Conservation (phyloP, 2,113 vertebrate species). For the Procavia capensis region DNA sequence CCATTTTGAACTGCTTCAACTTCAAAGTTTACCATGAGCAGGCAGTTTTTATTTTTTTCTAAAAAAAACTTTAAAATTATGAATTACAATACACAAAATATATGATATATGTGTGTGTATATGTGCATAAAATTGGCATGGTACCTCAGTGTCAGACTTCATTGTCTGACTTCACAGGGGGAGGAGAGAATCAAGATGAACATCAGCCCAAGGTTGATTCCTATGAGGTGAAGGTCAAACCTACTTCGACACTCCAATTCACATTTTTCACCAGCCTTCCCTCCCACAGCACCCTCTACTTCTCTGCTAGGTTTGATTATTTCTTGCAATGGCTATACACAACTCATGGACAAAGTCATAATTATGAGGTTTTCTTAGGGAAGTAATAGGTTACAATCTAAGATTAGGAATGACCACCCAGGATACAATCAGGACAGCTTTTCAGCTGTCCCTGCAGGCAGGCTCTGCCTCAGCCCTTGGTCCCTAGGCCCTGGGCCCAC, state of each 20-base stretch:
- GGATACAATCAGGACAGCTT: no score
- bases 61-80: neutral
- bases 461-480: neutral
- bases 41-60: slow-evolving; percentile 23
- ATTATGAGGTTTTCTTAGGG: neutral
- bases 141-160: no score
- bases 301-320: neutral
- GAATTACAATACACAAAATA: neutral
- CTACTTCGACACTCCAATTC: neutral
- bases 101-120: no score
- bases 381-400: neutral
- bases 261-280: neutral
- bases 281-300: neutral
- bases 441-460: neutral
- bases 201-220: neutral
- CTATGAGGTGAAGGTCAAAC: neutral
- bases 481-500: no score
- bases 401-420: no score
- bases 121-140: neutral
- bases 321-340: neutral
- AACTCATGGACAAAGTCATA: neutral
- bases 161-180: neutral
- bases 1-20: neutral
- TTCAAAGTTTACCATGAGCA: neutral
- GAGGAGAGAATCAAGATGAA: neutral